Evolutionary conservation across 2,113 vertebrate species (phyloP), one percentile per base, ranked within the genome.

Genomic region (Tauraco erythrolophus): DNA sequence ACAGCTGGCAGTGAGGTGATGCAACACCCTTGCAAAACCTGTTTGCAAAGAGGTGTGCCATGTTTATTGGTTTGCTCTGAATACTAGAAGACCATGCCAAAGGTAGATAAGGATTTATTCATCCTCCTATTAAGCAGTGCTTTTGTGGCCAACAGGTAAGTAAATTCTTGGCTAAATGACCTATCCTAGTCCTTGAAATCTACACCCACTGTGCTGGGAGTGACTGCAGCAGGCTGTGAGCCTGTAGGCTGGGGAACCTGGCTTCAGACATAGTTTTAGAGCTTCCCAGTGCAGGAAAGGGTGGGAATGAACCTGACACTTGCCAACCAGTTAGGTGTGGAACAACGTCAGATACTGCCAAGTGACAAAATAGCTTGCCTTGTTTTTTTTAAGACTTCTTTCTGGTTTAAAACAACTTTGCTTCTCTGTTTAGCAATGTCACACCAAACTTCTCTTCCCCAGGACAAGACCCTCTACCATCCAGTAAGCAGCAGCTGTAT

Each of bases 391-490:
- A 79, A 79, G 58, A n/a, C 27, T 65, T 72, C 23, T 60, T 80
- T 80, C 58, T 78, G 31, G 24, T 75, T 70, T 79, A 25, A 75
- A 90, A 30, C 16, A 88, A 35, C 14, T 83, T 72, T 82, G 45
- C 57, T 74, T 60, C 50, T 69, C n/a, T 8, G 27, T 14, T 19
- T 75, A 25, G 33, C 45, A 92, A 75, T 46, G 60, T 69, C 6
- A 84, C 50, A 19, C 60, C 35, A 41, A 19, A 39, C 84, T 86
- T 95, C 83, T 96, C 68, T 94, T 95, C 95, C 88, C 39, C 68
- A 99, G 99, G 99, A 99, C 97, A 98, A 98, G 96, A 98, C 96
- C 57, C 92, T 99, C 8, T 99, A 98, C 96, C 99, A 99, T 86
- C 99, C 99, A 2, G 96, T 99, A 92, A 99, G 98, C 65, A 98